Conservation (phyloP, 2,888 invertebrate species). For the Leucoma salicis region DNA sequence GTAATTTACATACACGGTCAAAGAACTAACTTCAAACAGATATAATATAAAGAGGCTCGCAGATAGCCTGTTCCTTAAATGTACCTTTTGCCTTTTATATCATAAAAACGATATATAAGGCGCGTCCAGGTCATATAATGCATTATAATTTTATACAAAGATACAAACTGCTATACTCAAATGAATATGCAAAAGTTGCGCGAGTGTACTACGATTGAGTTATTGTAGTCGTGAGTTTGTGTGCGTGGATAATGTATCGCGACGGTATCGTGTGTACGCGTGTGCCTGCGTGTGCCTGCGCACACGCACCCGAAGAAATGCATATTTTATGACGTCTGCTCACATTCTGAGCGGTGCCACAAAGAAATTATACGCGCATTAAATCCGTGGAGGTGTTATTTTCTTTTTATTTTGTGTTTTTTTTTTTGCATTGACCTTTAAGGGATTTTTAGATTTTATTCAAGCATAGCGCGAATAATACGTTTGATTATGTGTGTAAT, state of each 20-base stretch:
- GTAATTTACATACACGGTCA: not conserved
- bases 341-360: slow-evolving; percentile 81
- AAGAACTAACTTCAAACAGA: not conserved
- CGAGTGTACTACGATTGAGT: slow-evolving; percentile 73
- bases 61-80: slow-evolving; percentile 19
- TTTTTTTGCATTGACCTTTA: slow-evolving; percentile 45
- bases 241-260: slow-evolving; percentile 41
- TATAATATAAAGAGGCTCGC: slow-evolving; percentile 26
- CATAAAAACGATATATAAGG: slow-evolving; percentile 51
- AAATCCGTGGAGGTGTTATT: slow-evolving; percentile 76
- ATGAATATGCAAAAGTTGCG: slow-evolving; percentile 78
- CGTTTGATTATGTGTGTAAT: not conserved
- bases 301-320: slow-evolving; percentile 74
- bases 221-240: slow-evolving; percentile 63
- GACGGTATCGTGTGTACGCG: slow-evolving; percentile 24
- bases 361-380: slow-evolving; percentile 82
- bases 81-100: slow-evolving; percentile 46
- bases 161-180: slow-evolving; percentile 73
- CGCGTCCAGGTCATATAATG: slow-evolving; percentile 68
- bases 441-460: slow-evolving; percentile 36
- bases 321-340: slow-evolving; percentile 82
- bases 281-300: slow-evolving; percentile 33
- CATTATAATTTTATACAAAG: slow-evolving; percentile 82
- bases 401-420: slow-evolving; percentile 46
- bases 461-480: slow-evolving; percentile 20